phyloP scores from a whole-genome alignment of 2,113 vertebrate species.

The Dromiciops gliroides region DNA sequence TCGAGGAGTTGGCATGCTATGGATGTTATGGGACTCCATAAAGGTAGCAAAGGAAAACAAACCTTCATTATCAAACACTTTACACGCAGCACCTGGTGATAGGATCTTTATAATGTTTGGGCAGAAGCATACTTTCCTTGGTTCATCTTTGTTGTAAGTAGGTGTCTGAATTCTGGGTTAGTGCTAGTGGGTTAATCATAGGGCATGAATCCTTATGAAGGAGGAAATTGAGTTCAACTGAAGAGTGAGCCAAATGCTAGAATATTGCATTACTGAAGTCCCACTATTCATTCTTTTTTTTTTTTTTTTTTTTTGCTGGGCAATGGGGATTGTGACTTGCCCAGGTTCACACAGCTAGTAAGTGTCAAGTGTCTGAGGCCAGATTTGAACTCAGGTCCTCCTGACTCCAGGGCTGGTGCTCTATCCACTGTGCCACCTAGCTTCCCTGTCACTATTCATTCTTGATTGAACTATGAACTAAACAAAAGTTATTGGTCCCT shows the following conservation, averaged over 20 bases:
- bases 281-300: neutral
- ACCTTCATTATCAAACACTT: neutral
- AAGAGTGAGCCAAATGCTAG: neutral
- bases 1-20: neutral
- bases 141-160: neutral
- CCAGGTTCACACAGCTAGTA: no score
- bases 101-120: neutral
- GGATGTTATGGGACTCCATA: neutral
- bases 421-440: no score
- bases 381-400: no score
- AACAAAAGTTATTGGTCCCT: neutral
- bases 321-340: no score
- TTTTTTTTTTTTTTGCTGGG: no score
- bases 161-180: neutral
- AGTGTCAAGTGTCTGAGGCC: no score
- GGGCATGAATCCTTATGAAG: neutral
- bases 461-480: neutral
- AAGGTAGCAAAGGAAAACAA: neutral
- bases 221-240: neutral
- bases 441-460: no score
- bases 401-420: no score
- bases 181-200: neutral
- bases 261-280: neutral
- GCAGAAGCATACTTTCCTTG: neutral
- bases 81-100: neutral